Base-by-base conservation (phyloP, 1,140 invertebrate genomes). In the Cyclina sinensis region DNA sequence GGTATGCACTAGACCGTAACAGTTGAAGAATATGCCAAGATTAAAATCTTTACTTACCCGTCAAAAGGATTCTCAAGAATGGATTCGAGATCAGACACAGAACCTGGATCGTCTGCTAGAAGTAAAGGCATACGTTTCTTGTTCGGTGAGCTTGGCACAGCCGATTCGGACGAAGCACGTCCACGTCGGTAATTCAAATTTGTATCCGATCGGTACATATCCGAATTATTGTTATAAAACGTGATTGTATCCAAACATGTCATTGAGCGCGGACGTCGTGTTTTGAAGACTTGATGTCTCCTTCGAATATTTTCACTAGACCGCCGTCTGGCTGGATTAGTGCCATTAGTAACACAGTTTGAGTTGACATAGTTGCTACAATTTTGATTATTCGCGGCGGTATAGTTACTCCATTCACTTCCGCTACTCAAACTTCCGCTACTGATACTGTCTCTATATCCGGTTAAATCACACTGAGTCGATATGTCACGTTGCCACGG, bases 401-500 rank as follows among this genome's bases (percentile, higher is more conserved):
- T 48, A 30, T 82, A 68, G n/a, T 35, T 30, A 32, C 54, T 62
- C 43, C 32, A 46, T 43, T 46, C 54, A 65, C 62, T 76, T 43
- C 70, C 65, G 59, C 74, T 68, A 12, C 37, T 51, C 27, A 48
- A 18, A 59, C 65, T 35, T 46, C 65, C 46, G 46, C 79, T 70
- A 48, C 68, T 76, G 1, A 80, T 18, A 57, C 86, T 88, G 27
- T 48, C 24, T 24, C 76, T 65, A 81, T 30, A 65, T 9, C 32
- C 43, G 21, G 62, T 37, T 0, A 92, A 51, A 51, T 88, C 65
- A 78, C 95, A 95, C 88, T 95, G 95, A 11, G 95, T 92, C 1
- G 93, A 93, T 16, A 93, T 94, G 89, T 95, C 95, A 57, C 94
- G 90, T 88, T 95, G 95, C 95, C 95, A 95, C 3, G 95, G 95